These are phyloP conservation scores for Etia nguti DNA, from an alignment of 2,113 vertebrate species.

Conservation along the genomic window DNA sequence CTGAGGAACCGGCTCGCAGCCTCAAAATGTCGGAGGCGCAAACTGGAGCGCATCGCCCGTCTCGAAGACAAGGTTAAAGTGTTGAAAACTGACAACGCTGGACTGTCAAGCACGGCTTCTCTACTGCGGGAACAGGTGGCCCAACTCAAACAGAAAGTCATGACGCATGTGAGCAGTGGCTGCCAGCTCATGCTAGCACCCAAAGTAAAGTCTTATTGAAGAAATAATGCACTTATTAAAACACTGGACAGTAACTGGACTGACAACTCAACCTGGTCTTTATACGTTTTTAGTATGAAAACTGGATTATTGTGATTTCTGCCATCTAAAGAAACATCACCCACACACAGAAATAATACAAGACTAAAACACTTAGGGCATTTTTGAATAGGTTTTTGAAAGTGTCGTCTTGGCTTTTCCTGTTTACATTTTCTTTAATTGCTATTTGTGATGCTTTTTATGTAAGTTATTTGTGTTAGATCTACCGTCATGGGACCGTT, in stretches of 20 bases:
- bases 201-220: constrained; percentile 81
- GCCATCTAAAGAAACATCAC: background rate
- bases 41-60: constrained; percentile 89
- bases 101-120: constrained; percentile 83
- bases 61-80: constrained; percentile 90
- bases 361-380: constrained; percentile 60
- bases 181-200: constrained; percentile 87
- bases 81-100: constrained; percentile 87
- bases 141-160: constrained; percentile 89
- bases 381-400: constrained; percentile 51
- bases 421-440: constrained; percentile 67
- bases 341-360: background rate
- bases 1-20: constrained; percentile 88
- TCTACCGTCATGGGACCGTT: constrained; percentile 33
- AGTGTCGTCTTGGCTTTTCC: constrained; percentile 54
- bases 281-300: constrained; percentile 28
- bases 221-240: constrained; percentile 39
- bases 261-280: constrained; percentile 39
- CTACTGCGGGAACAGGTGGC: constrained; percentile 88
- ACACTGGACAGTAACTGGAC: constrained; percentile 71
- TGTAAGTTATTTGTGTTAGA: constrained; percentile 75
- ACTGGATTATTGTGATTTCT: constrained; percentile 15
- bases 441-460: constrained; percentile 40
- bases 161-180: constrained; percentile 88
- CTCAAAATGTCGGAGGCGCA: constrained; percentile 88